Percentiles rank a stretch among this genome's conserved stretches.
phyloP scores from a whole-genome alignment of 2,888 invertebrate species.

The Oscheius onirici region DNA sequence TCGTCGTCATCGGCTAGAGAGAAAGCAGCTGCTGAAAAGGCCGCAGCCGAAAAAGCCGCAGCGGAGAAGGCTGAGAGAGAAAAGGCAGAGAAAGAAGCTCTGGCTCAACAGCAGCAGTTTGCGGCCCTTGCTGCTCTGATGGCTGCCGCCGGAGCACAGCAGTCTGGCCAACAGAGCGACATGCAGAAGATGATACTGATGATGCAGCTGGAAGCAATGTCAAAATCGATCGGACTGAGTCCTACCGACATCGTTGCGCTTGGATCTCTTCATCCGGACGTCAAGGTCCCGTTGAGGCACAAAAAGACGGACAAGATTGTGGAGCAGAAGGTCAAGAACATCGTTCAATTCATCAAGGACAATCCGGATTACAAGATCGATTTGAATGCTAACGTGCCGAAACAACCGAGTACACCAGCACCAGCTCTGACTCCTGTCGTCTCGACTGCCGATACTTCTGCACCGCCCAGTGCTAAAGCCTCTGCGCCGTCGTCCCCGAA shows the following conservation, averaged over 20 bases:
- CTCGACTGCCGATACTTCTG: slow-evolving; percentile 5
- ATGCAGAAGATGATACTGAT: slow-evolving; percentile 16
- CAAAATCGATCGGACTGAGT: slow-evolving; percentile 24
- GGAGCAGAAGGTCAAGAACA: slow-evolving; percentile 34
- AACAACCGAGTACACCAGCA: background rate
- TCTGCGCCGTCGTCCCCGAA: slow-evolving; percentile 26
- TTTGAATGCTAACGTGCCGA: background rate
- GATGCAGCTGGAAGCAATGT: slow-evolving; percentile 22
- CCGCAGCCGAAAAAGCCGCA: slow-evolving; percentile 2
- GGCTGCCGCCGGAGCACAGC: background rate
- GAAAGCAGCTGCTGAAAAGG: slow-evolving; percentile 16
- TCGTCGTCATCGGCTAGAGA: slow-evolving; percentile 34
- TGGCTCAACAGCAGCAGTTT: slow-evolving; percentile 28
- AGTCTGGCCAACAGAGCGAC: slow-evolving; percentile 18
- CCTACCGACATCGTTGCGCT: slow-evolving; percentile 39
- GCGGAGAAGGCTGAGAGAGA: slow-evolving; percentile 1
- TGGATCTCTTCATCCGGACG: slow-evolving; percentile 24
- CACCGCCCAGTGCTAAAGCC: slow-evolving; percentile 17
- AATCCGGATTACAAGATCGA: slow-evolving; percentile 34
- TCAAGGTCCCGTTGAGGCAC: background rate
- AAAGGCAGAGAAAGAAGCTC: slow-evolving; percentile 29
- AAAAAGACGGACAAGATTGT: slow-evolving; percentile 29
- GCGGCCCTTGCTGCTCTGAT: slow-evolving; percentile 24
- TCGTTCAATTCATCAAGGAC: slow-evolving; percentile 28
- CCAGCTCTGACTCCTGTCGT: background rate